Conservation (phyloP, 2,113 vertebrate genomes). For the Tichodroma muraria region DNA sequence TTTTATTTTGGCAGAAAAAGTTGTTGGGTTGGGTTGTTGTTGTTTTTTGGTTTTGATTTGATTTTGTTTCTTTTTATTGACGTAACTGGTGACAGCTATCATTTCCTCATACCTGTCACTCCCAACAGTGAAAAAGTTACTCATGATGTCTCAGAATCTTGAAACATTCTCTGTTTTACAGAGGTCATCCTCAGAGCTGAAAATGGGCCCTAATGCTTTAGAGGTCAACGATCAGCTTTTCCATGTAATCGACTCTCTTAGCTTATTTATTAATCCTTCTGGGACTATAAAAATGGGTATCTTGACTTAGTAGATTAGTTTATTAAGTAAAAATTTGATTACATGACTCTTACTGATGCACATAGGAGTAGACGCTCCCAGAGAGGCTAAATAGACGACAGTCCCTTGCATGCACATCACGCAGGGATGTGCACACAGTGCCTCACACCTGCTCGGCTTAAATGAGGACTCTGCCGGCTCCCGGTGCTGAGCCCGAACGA, state of each 20-base stretch:
- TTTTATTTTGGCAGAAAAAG: background rate
- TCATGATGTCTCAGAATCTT: background rate
- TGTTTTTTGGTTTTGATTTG: background rate
- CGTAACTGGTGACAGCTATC: background rate
- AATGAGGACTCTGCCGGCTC: background rate
- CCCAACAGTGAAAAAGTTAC: background rate
- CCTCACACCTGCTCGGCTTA: background rate
- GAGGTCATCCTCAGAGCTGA: background rate
- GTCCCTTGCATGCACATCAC: background rate
- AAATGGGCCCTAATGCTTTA: background rate
- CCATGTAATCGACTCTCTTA: background rate
- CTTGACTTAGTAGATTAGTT: background rate
- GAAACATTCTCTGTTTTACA: background rate
- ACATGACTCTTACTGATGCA: background rate
- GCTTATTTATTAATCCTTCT: background rate
- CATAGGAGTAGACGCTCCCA: background rate
- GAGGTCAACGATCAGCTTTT: background rate
- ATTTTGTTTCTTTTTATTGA: background rate
- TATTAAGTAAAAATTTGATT: background rate
- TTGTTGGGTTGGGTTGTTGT: background rate
- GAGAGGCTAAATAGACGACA: background rate
- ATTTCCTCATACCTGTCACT: background rate
- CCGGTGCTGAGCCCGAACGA: background rate
- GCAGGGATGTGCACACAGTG: fast-evolving
- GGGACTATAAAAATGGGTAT: background rate